phyloP scores from a whole-genome alignment of 1,140 invertebrate genomes.

The Zaprionus africanus region DNA sequence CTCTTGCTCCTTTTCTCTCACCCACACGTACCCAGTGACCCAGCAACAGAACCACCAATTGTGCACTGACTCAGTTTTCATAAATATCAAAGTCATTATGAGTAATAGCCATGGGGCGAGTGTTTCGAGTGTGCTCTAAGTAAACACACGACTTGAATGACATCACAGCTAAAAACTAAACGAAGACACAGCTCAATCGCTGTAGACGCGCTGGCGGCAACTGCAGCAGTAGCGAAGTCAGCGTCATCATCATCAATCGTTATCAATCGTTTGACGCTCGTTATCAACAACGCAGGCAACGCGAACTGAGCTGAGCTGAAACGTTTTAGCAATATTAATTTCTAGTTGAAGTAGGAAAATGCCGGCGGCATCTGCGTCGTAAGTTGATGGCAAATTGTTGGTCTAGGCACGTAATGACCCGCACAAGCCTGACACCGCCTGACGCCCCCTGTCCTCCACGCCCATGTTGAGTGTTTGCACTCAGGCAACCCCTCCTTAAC shows the following conservation, averaged over 20 bases:
- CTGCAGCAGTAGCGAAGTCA: slow-evolving; percentile 1
- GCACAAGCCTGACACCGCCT: slow-evolving; percentile 4
- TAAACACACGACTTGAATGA: slow-evolving; percentile 7
- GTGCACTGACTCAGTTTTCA: slow-evolving; percentile 21
- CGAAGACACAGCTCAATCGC: slow-evolving; percentile 5
- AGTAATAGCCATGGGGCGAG: slow-evolving; percentile 21
- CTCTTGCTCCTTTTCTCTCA: too few species aligned
- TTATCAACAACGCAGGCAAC: slow-evolving; percentile 25
- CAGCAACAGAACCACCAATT: background rate
- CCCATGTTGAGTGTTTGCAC: slow-evolving; percentile 15
- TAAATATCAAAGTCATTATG: slow-evolving; percentile 24
- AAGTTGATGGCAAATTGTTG: slow-evolving; percentile 52
- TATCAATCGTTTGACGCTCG: slow-evolving; percentile 30
- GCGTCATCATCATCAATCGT: slow-evolving; percentile 3
- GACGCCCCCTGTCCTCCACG: background rate
- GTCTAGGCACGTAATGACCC: slow-evolving; percentile 58
- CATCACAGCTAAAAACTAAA: slow-evolving; percentile 32
- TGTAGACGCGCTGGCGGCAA: background rate
- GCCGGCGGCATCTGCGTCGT: slow-evolving; percentile 34
- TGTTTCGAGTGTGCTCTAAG: background rate
- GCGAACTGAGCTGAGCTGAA: background rate
- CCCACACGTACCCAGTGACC: background rate
- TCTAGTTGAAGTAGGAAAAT: slow-evolving; percentile 19
- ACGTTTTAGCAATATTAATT: slow-evolving; percentile 62
- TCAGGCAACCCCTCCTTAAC: background rate